Percentiles rank a stretch among this genome's conserved stretches.
Conservation (phyloP, 2,888 invertebrate species). For the Selenia dentaria region DNA sequence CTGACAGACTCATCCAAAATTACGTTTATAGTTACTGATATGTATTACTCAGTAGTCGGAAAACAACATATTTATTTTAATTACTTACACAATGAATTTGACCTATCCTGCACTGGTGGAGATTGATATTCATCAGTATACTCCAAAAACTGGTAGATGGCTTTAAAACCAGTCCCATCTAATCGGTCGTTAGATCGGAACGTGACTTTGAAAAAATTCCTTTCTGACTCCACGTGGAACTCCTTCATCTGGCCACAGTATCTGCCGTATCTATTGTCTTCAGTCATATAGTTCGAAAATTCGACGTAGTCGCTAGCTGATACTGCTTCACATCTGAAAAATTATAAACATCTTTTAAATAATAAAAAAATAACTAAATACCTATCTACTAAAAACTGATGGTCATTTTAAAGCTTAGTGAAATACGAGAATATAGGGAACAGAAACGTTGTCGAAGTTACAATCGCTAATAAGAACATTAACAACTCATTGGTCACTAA, state of each 20-base stretch:
- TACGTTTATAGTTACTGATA: too few relatives aligned
- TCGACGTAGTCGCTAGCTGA: slow-evolving; percentile 98
- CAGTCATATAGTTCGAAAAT: slow-evolving; percentile 96
- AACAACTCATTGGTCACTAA: too few relatives aligned
- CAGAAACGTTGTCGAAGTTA: too few relatives aligned
- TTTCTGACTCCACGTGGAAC: slow-evolving; percentile 93
- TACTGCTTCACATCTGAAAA: slow-evolving; percentile 92
- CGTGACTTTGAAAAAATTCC: slow-evolving; percentile 96
- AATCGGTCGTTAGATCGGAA: slow-evolving; percentile 97
- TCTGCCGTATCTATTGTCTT: slow-evolving; percentile 94
- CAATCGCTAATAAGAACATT: too few relatives aligned
- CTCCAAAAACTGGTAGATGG: slow-evolving; percentile 93
- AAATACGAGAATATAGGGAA: too few relatives aligned
- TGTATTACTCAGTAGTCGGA: too few relatives aligned
- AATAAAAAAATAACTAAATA: too few relatives aligned
- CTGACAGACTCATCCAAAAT: too few relatives aligned
- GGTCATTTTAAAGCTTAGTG: too few relatives aligned
- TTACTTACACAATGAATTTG: slow-evolving; percentile 62
- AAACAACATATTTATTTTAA: too few relatives aligned
- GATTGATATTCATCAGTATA: slow-evolving; percentile 85
- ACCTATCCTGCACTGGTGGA: slow-evolving; percentile 69
- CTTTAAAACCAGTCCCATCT: slow-evolving; percentile 97
- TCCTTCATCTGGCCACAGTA: slow-evolving; percentile 94
- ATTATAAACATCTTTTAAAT: too few relatives aligned
- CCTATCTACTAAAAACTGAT: too few relatives aligned